These are phyloP conservation scores for Drosophila acutilabella DNA, from an alignment of 2,888 invertebrate species.

Conservation along the genomic window DNA sequence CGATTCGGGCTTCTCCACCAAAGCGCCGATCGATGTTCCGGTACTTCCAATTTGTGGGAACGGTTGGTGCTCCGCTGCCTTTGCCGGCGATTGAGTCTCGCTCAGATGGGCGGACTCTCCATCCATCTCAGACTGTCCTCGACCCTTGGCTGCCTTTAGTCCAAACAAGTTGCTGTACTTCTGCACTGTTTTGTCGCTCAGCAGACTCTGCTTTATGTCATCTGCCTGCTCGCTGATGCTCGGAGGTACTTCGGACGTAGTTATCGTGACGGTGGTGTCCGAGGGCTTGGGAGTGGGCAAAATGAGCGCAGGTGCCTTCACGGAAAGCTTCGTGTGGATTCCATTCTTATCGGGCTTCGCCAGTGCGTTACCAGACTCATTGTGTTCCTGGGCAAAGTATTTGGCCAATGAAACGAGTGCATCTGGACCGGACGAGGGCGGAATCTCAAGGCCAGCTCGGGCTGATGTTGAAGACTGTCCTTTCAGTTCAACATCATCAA, in stretches of 20 bases:
- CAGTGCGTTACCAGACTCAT: conserved; percentile 78
- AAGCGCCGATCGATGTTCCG: conserved; percentile 87
- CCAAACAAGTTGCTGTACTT: conserved; percentile 83
- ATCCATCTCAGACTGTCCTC: conserved; percentile 46
- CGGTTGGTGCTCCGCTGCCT: conserved; percentile 46
- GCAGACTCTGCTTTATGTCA: conserved; percentile 87
- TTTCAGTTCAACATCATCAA: conserved; percentile 84
- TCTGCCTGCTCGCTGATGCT: conserved; percentile 84
- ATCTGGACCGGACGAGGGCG: conserved; percentile 91
- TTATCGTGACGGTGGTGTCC: conserved; percentile 68
- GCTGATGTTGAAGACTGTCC: conserved; percentile 85
- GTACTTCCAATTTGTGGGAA: conserved; percentile 86
- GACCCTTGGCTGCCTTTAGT: conserved; percentile 57
- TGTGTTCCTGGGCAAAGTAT: conserved; percentile 88
- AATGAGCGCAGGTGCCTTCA: conserved; percentile 39
- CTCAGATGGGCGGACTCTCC: conserved; percentile 82
- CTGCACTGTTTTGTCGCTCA: conserved; percentile 86
- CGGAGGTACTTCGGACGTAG: conserved; percentile 70
- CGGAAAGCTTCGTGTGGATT: conserved; percentile 55
- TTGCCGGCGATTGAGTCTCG: conserved; percentile 39
- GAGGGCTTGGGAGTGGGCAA: conserved; percentile 69
- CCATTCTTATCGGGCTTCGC: conserved; percentile 52
- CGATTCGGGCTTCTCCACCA: conserved; percentile 87
- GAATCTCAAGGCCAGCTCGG: conserved; percentile 89
- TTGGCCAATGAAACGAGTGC: conserved; percentile 91